Conservation (phyloP, 2,797 vertebrate genomes). For the Hafferia zeledoni region DNA sequence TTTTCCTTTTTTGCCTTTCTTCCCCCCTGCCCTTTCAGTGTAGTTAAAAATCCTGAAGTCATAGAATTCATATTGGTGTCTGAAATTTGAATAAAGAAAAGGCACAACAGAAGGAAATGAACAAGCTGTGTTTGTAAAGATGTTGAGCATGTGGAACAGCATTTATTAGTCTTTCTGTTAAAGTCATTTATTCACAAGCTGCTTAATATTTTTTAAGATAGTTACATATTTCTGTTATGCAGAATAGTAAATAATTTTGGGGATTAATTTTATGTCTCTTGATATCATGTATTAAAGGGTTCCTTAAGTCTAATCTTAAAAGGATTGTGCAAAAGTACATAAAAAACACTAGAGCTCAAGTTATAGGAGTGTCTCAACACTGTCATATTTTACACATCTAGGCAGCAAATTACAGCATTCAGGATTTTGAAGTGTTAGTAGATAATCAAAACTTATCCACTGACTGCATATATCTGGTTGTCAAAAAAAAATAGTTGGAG, state of each 20-base stretch:
- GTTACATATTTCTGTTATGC: conserved; percentile 4
- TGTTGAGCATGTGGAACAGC: not conserved
- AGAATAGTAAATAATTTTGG: not conserved
- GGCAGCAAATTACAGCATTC: conserved; percentile 3
- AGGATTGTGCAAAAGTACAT: not conserved
- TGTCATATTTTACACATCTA: not conserved
- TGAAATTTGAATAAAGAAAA: conserved; percentile 38
- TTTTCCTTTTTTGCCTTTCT: not conserved
- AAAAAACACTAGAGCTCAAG: not conserved
- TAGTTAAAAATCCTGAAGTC: not conserved
- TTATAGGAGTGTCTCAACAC: not conserved
- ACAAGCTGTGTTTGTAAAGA: conserved; percentile 6
- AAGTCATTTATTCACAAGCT: not conserved
- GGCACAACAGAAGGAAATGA: not conserved
- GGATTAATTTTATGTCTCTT: not conserved
- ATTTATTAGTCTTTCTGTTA: not conserved
- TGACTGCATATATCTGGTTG: not conserved
- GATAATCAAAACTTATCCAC: conserved; percentile 10
- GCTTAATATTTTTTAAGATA: conserved; percentile 9
- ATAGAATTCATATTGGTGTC: not conserved
- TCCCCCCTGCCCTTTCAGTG: not conserved
- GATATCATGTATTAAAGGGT: not conserved
- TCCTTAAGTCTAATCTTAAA: conserved; percentile 29
- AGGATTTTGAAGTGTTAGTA: not conserved
- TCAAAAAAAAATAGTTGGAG: not conserved